phyloP scores from a whole-genome alignment of 2,888 invertebrate species.

The Laspeyria flexula region DNA sequence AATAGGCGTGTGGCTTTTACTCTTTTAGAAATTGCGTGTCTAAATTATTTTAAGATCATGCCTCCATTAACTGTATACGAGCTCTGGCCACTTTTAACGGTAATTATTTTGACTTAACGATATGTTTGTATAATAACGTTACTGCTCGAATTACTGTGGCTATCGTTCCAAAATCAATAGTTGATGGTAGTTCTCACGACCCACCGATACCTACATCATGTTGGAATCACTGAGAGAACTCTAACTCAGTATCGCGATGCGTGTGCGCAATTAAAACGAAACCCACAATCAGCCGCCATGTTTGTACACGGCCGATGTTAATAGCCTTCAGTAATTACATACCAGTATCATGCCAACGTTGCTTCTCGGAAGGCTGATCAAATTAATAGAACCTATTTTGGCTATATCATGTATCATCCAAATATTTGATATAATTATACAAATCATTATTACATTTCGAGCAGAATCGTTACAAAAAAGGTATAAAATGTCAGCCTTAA shows the following conservation, averaged over 20 bases:
- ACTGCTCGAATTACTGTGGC: constrained; percentile 29
- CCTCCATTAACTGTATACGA: constrained; percentile 11
- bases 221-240: constrained; percentile 73
- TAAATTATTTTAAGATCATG: constrained; percentile 36
- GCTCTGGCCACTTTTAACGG: constrained; percentile 23
- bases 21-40: constrained; percentile 41
- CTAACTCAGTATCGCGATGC: constrained; percentile 79
- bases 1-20: constrained; percentile 40
- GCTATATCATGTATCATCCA: constrained; percentile 54
- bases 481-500: constrained; percentile 56
- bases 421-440: constrained; percentile 47
- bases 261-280: constrained; percentile 86
- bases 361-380: constrained; percentile 84
- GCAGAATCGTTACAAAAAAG: constrained; percentile 37
- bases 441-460: constrained; percentile 39
- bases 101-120: constrained; percentile 33
- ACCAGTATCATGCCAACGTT: constrained; percentile 80
- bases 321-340: constrained; percentile 85
- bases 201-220: constrained; percentile 61
- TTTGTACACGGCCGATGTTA: constrained; percentile 86
- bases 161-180: constrained; percentile 71
- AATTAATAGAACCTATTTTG: constrained; percentile 83
- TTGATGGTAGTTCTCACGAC: constrained; percentile 79
- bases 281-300: constrained; percentile 85
- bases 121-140: constrained; percentile 38